Conservation (phyloP, 2,113 vertebrate species). For the Neolamprologus caudopunctatus region DNA sequence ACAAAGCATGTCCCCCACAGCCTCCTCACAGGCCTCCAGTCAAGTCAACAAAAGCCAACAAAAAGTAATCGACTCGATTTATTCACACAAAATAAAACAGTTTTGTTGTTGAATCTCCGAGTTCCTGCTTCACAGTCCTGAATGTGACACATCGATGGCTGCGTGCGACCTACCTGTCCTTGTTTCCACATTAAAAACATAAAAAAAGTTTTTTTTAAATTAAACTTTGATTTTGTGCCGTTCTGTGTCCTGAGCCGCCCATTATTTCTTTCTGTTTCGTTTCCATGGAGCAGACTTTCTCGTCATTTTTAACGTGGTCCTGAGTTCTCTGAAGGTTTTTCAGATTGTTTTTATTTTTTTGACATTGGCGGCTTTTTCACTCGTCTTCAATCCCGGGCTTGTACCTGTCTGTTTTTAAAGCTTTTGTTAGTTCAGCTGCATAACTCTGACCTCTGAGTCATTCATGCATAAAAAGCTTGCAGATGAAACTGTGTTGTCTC, state of each 20-base stretch:
- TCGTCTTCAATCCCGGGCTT: fast-evolving
- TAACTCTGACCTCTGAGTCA: background rate
- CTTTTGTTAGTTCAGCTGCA: background rate
- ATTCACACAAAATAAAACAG: background rate
- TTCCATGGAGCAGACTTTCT: background rate
- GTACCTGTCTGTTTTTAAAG: background rate
- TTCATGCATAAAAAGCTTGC: background rate
- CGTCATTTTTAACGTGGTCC: fast-evolving
- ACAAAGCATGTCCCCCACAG: background rate
- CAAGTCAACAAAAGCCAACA: background rate
- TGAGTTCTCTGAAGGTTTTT: background rate
- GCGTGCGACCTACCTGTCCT: background rate
- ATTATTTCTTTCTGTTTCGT: fast-evolving
- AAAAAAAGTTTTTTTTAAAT: fast-evolving
- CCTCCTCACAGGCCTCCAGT: background rate
- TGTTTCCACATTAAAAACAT: background rate
- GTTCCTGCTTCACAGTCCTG: background rate
- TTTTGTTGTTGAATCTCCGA: background rate
- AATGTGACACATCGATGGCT: background rate
- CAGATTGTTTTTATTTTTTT: background rate
- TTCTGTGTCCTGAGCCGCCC: background rate
- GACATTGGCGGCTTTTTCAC: background rate
- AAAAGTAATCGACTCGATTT: background rate
- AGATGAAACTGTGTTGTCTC: background rate
- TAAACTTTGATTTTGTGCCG: background rate